Evolutionary conservation across 2,797 vertebrate genomes (phyloP).

Genomic region (Phyllotis vaccarum): DNA sequence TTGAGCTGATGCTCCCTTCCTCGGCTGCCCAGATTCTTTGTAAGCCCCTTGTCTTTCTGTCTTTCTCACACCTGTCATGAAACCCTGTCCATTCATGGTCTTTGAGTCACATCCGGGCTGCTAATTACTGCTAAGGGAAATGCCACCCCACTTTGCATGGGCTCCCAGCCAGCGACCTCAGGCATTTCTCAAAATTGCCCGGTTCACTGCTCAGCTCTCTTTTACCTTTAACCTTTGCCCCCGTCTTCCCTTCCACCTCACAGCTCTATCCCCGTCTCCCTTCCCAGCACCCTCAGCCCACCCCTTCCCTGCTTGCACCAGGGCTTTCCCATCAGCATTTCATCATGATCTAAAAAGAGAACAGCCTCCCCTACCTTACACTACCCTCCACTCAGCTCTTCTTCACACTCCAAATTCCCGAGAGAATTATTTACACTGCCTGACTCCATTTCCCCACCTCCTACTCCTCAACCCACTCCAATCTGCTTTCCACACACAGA

Average conservation of each 20-base stretch:
- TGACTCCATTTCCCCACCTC: conserved; percentile 73
- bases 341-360: not conserved
- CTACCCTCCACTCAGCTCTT: not conserved
- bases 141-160: not conserved
- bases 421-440: conserved; percentile 73
- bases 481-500: conserved; percentile 59
- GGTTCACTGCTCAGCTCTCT: not conserved
- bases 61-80: not conserved
- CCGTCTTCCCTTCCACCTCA: not conserved
- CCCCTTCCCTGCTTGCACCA: not conserved
- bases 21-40: not conserved
- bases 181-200: not conserved
- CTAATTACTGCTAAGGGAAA: not conserved
- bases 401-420: conserved; percentile 65
- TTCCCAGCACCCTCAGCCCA: not conserved
- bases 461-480: conserved; percentile 71
- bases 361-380: conserved; percentile 34
- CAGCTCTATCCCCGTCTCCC: not conserved
- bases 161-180: not conserved
- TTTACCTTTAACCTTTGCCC: not conserved
- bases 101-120: not conserved
- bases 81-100: not conserved
- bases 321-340: not conserved
- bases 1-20: not conserved
- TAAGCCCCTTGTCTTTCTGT: not conserved